Base-by-base conservation (phyloP, 2,888 invertebrate genomes). In the Synanthedon myopaeformis region DNA sequence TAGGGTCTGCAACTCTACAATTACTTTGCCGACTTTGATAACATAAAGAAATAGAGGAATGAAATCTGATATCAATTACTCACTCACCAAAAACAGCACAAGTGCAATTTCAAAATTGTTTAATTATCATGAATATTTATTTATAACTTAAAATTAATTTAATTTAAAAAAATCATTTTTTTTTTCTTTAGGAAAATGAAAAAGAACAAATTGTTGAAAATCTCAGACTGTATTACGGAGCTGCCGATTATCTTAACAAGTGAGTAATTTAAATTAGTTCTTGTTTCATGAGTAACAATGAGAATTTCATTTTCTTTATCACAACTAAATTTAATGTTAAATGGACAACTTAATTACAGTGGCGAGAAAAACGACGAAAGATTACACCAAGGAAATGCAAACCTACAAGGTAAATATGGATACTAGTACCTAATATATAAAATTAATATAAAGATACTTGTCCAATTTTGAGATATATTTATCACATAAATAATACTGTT, bases 361-460 rank as follows among this genome's bases (percentile, higher is more conserved):
- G 66, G 55, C 41, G 69, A 70, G 41, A 76, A 70, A 54, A 82
- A 67, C 42, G 79, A 82, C 55, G 83, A 86, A 61, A 73, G 80
- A 62, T 61, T 86, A 41, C 79, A 84, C 55, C 77, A 74, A 55
- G 86, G 86, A 61, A 87, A 86, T 65, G 85, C 73, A 0, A 87
- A 87, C 65, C 74, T 87, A 51, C 84, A 86, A 77, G 82, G 83
- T 83, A 71, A 55, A 13, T n/a, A n/a, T n/a, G n/a, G n/a, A n/a
- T 23, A 23, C 2, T 35, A 35, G 8, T 35, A 8, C 35, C 35
- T 35, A 6, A 35, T 8, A 35, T 35, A 35, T 8, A 1, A 8
- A 8, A 35, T 35, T 35, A 35, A 35, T 35, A 35, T 10, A 35
- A 28, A 28, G 0, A n/a, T n/a, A 35, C 35, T 35, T 35, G 8